These are phyloP conservation scores for Macrotis lagotis DNA, from an alignment of 2,113 vertebrate genomes.

Conservation along the genomic window DNA sequence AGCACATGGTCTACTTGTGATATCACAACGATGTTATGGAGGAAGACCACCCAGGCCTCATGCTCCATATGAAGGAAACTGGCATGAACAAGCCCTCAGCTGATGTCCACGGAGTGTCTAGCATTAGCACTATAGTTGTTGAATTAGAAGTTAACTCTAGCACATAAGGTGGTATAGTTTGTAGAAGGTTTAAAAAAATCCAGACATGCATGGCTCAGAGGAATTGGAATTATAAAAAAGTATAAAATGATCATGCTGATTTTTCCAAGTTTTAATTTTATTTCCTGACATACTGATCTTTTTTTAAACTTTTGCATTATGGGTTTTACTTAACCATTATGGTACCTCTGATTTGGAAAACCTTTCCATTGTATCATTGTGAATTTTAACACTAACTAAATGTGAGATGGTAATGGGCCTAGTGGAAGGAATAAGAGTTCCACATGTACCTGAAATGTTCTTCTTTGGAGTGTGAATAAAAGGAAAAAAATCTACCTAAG, in stretches of 20 bases:
- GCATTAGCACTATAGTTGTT: conserved; percentile 50
- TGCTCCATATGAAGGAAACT: conserved; percentile 59
- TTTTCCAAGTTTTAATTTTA: conserved; percentile 74
- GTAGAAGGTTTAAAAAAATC: conserved; percentile 51
- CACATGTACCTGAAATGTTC: neutral
- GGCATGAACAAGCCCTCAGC: conserved; percentile 57
- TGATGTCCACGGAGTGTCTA: conserved; percentile 59
- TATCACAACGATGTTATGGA: conserved; percentile 62
- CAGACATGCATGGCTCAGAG: conserved; percentile 57
- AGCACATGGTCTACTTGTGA: conserved; percentile 56
- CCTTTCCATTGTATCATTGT: conserved; percentile 35
- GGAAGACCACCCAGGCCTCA: conserved; percentile 62
- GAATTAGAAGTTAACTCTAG: conserved; percentile 71
- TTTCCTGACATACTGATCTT: conserved; percentile 53
- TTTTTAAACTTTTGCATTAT: conserved; percentile 45
- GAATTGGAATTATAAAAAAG: conserved; percentile 68
- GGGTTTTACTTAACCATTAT: conserved; percentile 37
- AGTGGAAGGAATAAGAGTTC: conserved; percentile 14
- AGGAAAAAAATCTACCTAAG: conserved; percentile 13
- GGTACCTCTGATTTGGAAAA: conserved; percentile 25
- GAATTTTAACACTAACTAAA: conserved; percentile 19
- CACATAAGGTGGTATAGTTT: conserved; percentile 66
- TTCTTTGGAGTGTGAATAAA: neutral
- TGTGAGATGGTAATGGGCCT: conserved; percentile 21
- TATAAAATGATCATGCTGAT: conserved; percentile 81